Evolutionary conservation across 2,888 invertebrate species (phyloP).

Genomic region (Achlya flavicornis): DNA sequence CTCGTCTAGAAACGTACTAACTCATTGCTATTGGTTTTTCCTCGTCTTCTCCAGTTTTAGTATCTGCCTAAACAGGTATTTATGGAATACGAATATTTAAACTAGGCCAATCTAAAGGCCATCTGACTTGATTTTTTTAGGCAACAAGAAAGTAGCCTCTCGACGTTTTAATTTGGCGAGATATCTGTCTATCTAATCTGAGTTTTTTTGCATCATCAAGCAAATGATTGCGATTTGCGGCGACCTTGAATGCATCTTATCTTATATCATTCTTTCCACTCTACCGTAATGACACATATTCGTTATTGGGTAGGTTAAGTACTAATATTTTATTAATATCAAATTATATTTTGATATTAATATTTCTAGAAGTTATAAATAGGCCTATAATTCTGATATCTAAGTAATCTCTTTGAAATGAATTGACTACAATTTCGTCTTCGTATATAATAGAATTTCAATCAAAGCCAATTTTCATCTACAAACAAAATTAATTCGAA

Average conservation of each 20-base stretch:
- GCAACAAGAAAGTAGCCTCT: constrained; percentile 22
- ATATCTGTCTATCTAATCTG: constrained; percentile 66
- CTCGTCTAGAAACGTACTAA: too few relatives aligned
- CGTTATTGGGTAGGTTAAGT: constrained; percentile 17
- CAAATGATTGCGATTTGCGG: constrained; percentile 55
- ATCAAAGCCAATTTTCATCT: neutral
- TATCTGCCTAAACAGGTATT: too few relatives aligned
- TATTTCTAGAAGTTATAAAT: neutral
- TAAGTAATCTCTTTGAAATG: too few relatives aligned
- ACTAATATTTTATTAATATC: neutral
- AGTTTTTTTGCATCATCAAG: constrained; percentile 50
- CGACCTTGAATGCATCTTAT: constrained; percentile 71
- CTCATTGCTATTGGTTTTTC: too few relatives aligned
- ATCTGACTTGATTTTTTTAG: neutral
- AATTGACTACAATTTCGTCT: neutral
- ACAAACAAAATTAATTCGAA: neutral
- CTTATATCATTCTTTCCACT: constrained; percentile 50
- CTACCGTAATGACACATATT: constrained; percentile 56
- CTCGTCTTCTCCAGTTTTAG: too few relatives aligned
- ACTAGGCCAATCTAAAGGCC: too few relatives aligned
- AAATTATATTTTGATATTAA: constrained; percentile 1
- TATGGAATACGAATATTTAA: too few relatives aligned
- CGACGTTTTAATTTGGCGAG: constrained; percentile 27
- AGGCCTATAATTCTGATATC: too few relatives aligned
- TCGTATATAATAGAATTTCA: neutral